Evolutionary conservation across 2,888 invertebrate genomes (phyloP), one percentile per base, ranked within the genome.

Genomic region (Dynastes tityus): DNA sequence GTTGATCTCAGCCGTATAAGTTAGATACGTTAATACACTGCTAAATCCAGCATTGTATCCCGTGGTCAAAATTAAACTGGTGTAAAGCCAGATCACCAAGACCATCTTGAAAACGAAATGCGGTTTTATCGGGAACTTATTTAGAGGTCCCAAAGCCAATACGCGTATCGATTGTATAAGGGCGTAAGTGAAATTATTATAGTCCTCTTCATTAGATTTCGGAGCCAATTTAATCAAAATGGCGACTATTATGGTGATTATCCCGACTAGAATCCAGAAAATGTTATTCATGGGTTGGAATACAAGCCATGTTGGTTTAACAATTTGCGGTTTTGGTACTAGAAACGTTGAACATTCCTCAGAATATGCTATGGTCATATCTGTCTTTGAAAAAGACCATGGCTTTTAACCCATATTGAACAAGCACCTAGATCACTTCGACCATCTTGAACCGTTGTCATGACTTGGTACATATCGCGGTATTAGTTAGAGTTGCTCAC

Each of bases 21-120:
- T 77, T 2, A 81, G 81, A 40, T 78, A 76, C 0, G 81, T 82
- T 63, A 82, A 64, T 22, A 78, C 80, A 40, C 79, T 81, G 2
- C 82, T 81, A 9, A 83, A 75, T 2, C 82, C 82, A 3, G 82
- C 83, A 4, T 80, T 80, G 49, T 82, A 83, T 64, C 80, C 81
- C 13, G 76, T 80, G 4, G 81, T 64, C 5, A 81, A 76, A 27
- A 82, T 71, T 2, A 80, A 22, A 51, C 78, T 80, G 9, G 63
- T 68, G 3, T 80, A 65, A 40, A 77, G 79, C 80, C 80, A 83
- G 2, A 80, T 55, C 2, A 71, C 29, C 6, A 82, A 74, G 9
- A 81, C 51, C 11, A 76, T n/a, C 16, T 76, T 76, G 3, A 82
- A 55, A n/a, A 78, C 53, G 37, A 37, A 11, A 53, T 81, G 73